phyloP scores from a whole-genome alignment of 2,888 invertebrate species.

The Dione vanillae region DNA sequence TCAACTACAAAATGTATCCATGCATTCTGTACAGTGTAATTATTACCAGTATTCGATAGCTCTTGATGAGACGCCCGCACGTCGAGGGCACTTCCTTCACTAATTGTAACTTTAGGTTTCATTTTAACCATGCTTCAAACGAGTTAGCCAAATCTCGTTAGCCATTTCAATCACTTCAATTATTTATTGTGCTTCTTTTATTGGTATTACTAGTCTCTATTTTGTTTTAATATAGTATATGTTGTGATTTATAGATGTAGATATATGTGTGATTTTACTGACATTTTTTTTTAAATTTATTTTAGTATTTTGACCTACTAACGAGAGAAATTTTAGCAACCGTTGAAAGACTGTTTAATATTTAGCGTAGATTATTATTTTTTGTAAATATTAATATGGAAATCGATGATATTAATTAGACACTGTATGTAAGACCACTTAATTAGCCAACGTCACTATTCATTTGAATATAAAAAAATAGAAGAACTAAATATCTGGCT shows the following conservation, averaged over 20 bases:
- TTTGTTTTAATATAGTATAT: not conserved
- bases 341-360: not conserved
- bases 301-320: no score
- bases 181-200: constrained; percentile 2
- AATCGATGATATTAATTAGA: not conserved
- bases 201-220: not conserved
- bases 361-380: not conserved
- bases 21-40: constrained; percentile 23
- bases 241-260: not conserved
- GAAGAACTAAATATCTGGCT: not conserved
- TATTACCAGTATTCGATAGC: constrained; percentile 19
- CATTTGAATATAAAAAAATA: not conserved
- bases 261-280: not conserved
- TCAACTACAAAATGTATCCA: constrained; percentile 19
- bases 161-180: constrained; percentile 14
- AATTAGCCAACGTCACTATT: not conserved
- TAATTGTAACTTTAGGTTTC: constrained; percentile 24
- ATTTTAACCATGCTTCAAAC: constrained; percentile 10
- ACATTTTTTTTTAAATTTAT: not conserved
- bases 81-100: constrained; percentile 26
- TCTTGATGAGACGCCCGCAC: constrained; percentile 27
- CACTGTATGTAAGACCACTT: no score
- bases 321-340: not conserved
- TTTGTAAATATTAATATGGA: not conserved
- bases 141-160: constrained; percentile 28